Percentiles rank a stretch among this genome's conserved stretches.
These are phyloP conservation scores for Blera fallax DNA, from an alignment of 2,888 invertebrate species.

Conservation along the genomic window DNA sequence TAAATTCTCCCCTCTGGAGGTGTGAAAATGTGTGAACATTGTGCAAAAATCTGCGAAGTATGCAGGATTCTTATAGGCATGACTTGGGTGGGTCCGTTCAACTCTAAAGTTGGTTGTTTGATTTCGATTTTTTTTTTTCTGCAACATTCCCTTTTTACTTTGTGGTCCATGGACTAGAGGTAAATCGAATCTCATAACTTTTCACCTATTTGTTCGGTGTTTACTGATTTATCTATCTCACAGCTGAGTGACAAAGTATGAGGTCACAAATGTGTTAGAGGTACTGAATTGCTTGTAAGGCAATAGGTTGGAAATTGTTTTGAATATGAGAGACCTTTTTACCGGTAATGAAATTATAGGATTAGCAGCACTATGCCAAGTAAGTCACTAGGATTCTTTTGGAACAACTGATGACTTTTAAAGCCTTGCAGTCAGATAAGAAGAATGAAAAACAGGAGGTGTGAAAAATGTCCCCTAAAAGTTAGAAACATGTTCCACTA, in stretches of 20 bases:
- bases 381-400: too few species aligned
- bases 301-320: neutral
- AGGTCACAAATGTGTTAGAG: constrained; percentile 32
- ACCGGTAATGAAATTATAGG: too few species aligned
- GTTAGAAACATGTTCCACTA: too few species aligned
- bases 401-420: too few species aligned
- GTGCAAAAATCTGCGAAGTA: constrained; percentile 58
- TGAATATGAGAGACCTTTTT: too few species aligned
- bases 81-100: constrained; percentile 69
- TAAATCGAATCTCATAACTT: constrained; percentile 57
- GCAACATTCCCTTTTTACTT: constrained; percentile 43
- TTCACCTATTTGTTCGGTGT: constrained; percentile 45
- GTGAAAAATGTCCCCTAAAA: too few species aligned
- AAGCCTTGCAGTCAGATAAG: too few species aligned
- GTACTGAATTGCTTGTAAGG: constrained; percentile 39
- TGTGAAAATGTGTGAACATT: constrained; percentile 72
- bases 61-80: constrained; percentile 57
- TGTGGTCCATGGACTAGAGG: neutral
- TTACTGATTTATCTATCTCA: constrained; percentile 45
- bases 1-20: constrained; percentile 37
- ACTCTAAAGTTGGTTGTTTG: constrained; percentile 23
- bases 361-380: too few species aligned
- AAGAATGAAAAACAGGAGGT: too few species aligned
- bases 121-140: constrained; percentile 9
- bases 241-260: constrained; percentile 56